These are phyloP conservation scores for Metaphire vulgaris DNA, from an alignment of 1,140 invertebrate genomes.

Conservation along the genomic window DNA sequence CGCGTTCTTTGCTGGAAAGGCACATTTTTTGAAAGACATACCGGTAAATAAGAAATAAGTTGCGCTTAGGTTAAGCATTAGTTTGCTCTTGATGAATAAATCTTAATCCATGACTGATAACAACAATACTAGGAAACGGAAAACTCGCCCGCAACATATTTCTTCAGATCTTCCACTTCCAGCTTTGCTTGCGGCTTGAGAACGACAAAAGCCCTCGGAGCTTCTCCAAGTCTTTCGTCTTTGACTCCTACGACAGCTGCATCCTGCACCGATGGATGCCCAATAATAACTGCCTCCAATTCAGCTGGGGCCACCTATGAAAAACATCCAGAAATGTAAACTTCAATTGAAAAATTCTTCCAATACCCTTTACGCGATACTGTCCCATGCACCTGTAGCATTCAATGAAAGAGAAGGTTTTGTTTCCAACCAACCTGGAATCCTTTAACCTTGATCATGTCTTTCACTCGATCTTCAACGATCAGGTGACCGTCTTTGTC, in stretches of 20 bases:
- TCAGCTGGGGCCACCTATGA: slow-evolving; percentile 73
- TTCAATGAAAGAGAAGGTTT: neutral
- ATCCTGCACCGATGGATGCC: slow-evolving; percentile 64
- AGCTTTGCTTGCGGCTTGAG: slow-evolving; percentile 49
- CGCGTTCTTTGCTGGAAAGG: no score
- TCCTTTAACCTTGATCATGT: slow-evolving; percentile 73
- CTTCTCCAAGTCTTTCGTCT: slow-evolving; percentile 63
- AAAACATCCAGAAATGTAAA: neutral
- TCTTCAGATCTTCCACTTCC: slow-evolving; percentile 53
- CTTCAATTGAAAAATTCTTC: no score
- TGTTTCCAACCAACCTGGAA: slow-evolving; percentile 63
- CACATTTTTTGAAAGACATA: neutral
- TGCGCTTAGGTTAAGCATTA: neutral
- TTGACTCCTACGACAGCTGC: slow-evolving; percentile 72
- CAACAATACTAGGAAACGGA: neutral
- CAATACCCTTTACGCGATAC: neutral
- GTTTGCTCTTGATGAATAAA: no score
- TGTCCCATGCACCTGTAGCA: neutral
- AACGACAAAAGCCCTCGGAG: slow-evolving; percentile 67
- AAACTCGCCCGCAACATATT: slow-evolving; percentile 52
- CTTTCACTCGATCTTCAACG: slow-evolving; percentile 39
- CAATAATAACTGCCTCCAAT: slow-evolving; percentile 69
- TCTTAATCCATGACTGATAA: neutral
- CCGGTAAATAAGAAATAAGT: neutral
- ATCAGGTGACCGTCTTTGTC: slow-evolving; percentile 38